Evolutionary conservation across 2,888 invertebrate species (phyloP).

Genomic region (Cheilosia impressa): DNA sequence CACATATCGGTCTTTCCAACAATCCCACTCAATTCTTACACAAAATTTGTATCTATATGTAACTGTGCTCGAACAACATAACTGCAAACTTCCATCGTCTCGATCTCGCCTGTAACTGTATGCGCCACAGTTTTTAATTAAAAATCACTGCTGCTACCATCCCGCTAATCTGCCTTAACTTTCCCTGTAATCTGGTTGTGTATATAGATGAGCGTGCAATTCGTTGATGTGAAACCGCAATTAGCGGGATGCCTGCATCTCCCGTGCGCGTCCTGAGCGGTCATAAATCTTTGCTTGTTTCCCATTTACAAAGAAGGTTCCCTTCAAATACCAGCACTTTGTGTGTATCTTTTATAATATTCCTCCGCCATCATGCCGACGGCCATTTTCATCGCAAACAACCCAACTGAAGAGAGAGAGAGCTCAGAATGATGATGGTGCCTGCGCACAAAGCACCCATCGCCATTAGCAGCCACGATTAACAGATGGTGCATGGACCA

Average conservation of each 20-base stretch:
- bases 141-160: slow-evolving; percentile 7
- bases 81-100: no score
- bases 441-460: slow-evolving; percentile 49
- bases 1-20: no score
- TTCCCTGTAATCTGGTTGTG: slow-evolving; percentile 36
- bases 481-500: slow-evolving; percentile 42
- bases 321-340: slow-evolving; percentile 25
- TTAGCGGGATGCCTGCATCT: slow-evolving; percentile 51
- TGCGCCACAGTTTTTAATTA: neutral
- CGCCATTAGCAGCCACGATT: slow-evolving; percentile 59
- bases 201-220: slow-evolving; percentile 29
- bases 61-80: no score
- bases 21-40: no score
- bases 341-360: neutral
- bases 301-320: slow-evolving; percentile 50
- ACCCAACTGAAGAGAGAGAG: neutral
- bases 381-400: slow-evolving; percentile 54
- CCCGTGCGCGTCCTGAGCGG: slow-evolving; percentile 20
- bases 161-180: slow-evolving; percentile 56
- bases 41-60: no score
- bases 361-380: slow-evolving; percentile 29
- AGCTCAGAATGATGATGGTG: slow-evolving; percentile 7
- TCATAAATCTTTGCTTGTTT: slow-evolving; percentile 69
- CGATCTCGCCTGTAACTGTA: neutral
- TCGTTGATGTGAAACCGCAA: slow-evolving; percentile 64